Conservation (phyloP, 2,797 vertebrate genomes). For the Chromis chromis region DNA sequence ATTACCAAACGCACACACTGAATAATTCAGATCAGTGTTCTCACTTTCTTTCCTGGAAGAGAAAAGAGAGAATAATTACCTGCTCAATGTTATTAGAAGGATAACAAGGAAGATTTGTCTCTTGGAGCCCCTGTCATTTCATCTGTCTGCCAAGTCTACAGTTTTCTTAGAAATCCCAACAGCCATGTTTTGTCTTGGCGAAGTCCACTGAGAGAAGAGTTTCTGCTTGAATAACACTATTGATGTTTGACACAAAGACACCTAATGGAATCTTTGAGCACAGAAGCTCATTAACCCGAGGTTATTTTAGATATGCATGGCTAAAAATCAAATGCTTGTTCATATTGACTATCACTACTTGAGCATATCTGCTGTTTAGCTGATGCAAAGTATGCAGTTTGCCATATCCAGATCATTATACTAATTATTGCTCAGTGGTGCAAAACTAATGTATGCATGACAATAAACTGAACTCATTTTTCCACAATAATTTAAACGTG, state of each 20-base stretch:
- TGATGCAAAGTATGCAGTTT: neutral
- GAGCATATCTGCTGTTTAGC: neutral
- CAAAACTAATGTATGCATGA: neutral
- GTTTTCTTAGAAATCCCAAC: slow-evolving; percentile 7
- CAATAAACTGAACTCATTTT: neutral
- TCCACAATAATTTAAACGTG: too few species aligned
- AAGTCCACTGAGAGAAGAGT: slow-evolving; percentile 1
- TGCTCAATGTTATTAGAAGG: slow-evolving; percentile 30
- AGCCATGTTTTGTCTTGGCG: slow-evolving; percentile 21
- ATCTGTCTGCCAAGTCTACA: slow-evolving; percentile 16
- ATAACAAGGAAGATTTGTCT: slow-evolving; percentile 18
- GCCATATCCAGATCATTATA: neutral
- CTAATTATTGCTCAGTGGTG: neutral
- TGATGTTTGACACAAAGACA: slow-evolving; percentile 50
- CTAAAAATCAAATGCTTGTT: slow-evolving; percentile 29
- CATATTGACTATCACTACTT: slow-evolving; percentile 6
- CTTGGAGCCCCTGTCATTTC: slow-evolving; percentile 23
- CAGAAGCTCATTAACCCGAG: slow-evolving; percentile 45
- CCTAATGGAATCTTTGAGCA: slow-evolving; percentile 24
- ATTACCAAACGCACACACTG: slow-evolving; percentile 1
- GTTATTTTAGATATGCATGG: slow-evolving; percentile 15
- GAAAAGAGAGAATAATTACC: slow-evolving; percentile 33
- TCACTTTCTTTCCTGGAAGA: neutral
- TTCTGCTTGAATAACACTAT: slow-evolving; percentile 42
- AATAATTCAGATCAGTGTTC: slow-evolving; percentile 36